Base-by-base conservation (phyloP, 2,888 invertebrate genomes). In the Eupithecia subfuscata region DNA sequence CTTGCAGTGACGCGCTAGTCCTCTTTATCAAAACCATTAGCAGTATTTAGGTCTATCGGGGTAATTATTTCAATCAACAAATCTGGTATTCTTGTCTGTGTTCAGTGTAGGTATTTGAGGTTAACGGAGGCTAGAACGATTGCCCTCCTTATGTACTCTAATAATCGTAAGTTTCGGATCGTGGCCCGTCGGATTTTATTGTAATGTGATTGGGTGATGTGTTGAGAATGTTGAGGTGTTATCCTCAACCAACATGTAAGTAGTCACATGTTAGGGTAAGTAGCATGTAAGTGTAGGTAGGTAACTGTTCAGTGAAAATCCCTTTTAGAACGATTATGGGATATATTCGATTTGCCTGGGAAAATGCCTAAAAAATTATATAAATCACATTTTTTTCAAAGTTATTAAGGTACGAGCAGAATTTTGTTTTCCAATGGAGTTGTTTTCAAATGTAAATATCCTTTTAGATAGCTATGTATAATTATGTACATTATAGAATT, bases 41-140 rank as follows among this genome's bases (percentile, higher is more conserved):
- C 22, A 25, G 5, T 25, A 56, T 56, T 22, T 56, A 60, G 22
- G 14, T 56, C 22, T 56, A 56, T 22, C 48, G 52, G 40, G 65
- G 69, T 52, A 68, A 75, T 77, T 78, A 78, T 72, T 78, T 76
- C 75, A 71, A 75, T 75, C 74, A 52, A 72, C 25, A 75, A 74
- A 75, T 78, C 75, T 75, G 71, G 70, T 72, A 67, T 63, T 68
- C 16, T 43, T 25, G 68, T 25, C 11, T 25, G 69, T 56, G 69
- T 56, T 43, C 56, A 56, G 64, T 43, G 69, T n/a, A n/a, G n/a
- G n/a, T 72, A 72, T 70, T 75, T 74, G 64, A 74, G 74, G 75
- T 70, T 74, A 75, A 70, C 67, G 63, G 75, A 34, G 71, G 76
- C 69, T 30, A 72, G 18, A 43, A 56, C 65, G 22, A 73, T 76